Base-by-base conservation (phyloP, 2,113 vertebrate genomes). In the Bos javanicus region DNA sequence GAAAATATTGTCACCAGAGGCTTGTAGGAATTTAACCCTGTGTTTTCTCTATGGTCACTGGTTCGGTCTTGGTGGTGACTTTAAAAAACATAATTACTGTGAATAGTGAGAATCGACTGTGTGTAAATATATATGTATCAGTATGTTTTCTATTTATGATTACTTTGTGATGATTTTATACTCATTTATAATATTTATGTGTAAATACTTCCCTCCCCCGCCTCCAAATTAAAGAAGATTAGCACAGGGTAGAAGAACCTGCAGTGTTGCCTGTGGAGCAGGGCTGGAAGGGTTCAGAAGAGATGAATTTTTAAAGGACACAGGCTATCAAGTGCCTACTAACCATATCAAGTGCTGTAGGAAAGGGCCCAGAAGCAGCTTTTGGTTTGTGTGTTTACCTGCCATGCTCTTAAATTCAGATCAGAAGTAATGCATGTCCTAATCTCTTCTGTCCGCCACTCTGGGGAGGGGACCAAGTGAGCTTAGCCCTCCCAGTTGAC, bases 361-460 rank as follows among this genome's bases (percentile, higher is more conserved):
- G 16, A 87, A 80, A 92, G 56, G 71, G 46, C 48, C 80, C 87
- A n/a, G 59, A 87, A 71, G 50, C 30, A 9, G 10, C 67, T 56
- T 91, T 96, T 64, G 48, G 71, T 83, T 80, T 93, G 16, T 87
- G 43, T 52, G 46, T 94, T 96, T 94, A 28, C 52, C 23, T 93
- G 71, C n/a, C 43, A 0, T 64, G 82, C 19, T 97, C 11, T 96
- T 62, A 48, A 87, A 84, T 84, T 78, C 85, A 74, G 89, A 59
- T 71, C 43, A 50, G 28, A 92, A 95, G 52, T 64, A 14, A 93
- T 54, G 25, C 16, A 6, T 50, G 43, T 59, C 48, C 60, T 82
- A 25, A 36, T 80, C 46, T 96, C 33, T 80, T 19, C 33, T 3
- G n/a, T 60, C n/a, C 7, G 39, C 43, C 11, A 9, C 5, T n/a